These are phyloP conservation scores for Sandelia bainsii DNA, from an alignment of 2,797 vertebrate species.

Conservation along the genomic window DNA sequence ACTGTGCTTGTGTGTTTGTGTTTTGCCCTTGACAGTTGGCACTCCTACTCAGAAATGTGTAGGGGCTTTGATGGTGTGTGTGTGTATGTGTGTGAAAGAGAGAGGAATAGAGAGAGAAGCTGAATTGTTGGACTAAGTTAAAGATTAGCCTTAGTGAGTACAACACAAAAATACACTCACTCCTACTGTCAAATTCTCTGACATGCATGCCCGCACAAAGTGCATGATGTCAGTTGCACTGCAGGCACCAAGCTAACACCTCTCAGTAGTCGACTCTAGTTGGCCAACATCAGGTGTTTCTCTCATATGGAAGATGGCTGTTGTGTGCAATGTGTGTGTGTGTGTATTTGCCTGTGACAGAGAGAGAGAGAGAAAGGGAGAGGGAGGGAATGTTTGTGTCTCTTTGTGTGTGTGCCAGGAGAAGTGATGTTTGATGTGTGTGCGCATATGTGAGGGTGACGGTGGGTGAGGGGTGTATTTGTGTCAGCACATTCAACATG, in stretches of 20 bases:
- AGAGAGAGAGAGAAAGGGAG: conserved; percentile 21
- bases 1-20: conserved; percentile 25
- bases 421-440: conserved; percentile 62
- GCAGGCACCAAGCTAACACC: conserved; percentile 33
- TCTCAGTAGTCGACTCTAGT: conserved; percentile 24
- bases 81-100: neutral
- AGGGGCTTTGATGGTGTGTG: conserved; percentile 15
- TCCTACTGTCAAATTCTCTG: conserved; percentile 9
- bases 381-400: conserved; percentile 39
- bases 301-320: conserved; percentile 43
- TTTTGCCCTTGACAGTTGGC: conserved; percentile 61
- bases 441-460: conserved; percentile 53
- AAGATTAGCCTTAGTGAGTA: conserved; percentile 35
- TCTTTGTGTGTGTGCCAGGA: conserved; percentile 57
- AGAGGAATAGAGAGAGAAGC: neutral
- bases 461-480: conserved; percentile 61
- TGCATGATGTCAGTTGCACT: conserved; percentile 44
- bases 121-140: conserved; percentile 38
- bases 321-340: conserved; percentile 5
- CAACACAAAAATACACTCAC: conserved; percentile 21
- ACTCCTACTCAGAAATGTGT: conserved; percentile 20
- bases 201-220: conserved; percentile 16
- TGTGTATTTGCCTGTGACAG: conserved; percentile 9
- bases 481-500: conserved; percentile 57
- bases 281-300: conserved; percentile 58